A percentile compares a stretch with the other conserved stretches of the same genome.
Conservation (phyloP, 2,888 invertebrate genomes). For the Selenia dentaria region DNA sequence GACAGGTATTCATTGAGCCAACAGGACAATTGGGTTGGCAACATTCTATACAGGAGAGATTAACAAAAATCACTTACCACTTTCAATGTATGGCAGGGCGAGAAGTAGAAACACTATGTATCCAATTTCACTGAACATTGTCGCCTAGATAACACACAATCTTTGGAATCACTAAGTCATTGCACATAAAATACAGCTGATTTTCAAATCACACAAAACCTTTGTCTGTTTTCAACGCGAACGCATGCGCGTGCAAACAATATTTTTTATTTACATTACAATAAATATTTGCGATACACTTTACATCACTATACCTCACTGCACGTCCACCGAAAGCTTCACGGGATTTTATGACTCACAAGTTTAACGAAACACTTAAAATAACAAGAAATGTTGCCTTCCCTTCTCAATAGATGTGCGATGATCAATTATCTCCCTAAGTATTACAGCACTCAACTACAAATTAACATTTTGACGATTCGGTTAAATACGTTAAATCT, state of each 20-base stretch:
- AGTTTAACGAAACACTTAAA: slow-evolving; percentile 65
- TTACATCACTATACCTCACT: slow-evolving; percentile 46
- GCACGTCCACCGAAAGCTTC: slow-evolving; percentile 46
- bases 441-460: slow-evolving; percentile 32
- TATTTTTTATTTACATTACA: slow-evolving; percentile 84
- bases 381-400: slow-evolving; percentile 58
- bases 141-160: slow-evolving; percentile 75
- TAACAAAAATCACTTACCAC: slow-evolving; percentile 82
- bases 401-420: slow-evolving; percentile 35
- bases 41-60: slow-evolving; percentile 34
- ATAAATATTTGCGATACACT: slow-evolving; percentile 53
- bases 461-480: slow-evolving; percentile 37
- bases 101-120: slow-evolving; percentile 88
- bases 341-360: slow-evolving; percentile 48
- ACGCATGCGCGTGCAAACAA: slow-evolving; percentile 84
- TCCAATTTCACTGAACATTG: slow-evolving; percentile 87
- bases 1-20: slow-evolving; percentile 18
- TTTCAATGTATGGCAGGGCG: slow-evolving; percentile 88
- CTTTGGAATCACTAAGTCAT: slow-evolving; percentile 81
- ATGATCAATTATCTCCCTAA: slow-evolving; percentile 32
- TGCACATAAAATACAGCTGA: slow-evolving; percentile 84
- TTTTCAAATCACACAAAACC: slow-evolving; percentile 85
- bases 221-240: slow-evolving; percentile 84
- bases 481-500: slow-evolving; percentile 8
- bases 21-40: slow-evolving; percentile 34